Conservation (phyloP, 2,888 invertebrate genomes). For the Dryococelus australis region DNA sequence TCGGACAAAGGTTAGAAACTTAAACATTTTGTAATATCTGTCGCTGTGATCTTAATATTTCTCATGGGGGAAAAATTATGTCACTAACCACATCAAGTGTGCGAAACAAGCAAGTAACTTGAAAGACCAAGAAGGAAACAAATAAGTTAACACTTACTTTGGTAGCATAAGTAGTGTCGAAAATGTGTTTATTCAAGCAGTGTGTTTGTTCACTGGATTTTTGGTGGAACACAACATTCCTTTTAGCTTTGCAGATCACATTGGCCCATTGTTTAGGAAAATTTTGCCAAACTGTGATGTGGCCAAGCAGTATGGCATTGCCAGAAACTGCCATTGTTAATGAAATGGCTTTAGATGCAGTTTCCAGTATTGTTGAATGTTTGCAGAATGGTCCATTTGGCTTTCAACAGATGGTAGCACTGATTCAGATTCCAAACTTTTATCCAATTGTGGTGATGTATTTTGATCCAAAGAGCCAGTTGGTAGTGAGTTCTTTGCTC, state of each 20-base stretch:
- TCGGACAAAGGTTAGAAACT: neutral
- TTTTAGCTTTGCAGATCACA: neutral
- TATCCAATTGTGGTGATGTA: neutral
- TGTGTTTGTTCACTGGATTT: neutral
- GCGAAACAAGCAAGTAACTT: neutral
- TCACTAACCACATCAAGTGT: slow-evolving; percentile 1
- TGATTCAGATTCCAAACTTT: neutral
- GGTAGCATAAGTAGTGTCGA: neutral
- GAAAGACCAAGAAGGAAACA: neutral
- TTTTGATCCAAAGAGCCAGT: neutral
- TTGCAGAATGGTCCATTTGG: neutral
- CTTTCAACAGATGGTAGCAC: neutral
- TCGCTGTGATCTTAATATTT: neutral
- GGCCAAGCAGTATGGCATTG: neutral
- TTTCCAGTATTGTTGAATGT: neutral
- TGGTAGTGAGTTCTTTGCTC: no score
- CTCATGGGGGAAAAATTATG: neutral
- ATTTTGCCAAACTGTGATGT: neutral
- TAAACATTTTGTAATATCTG: neutral
- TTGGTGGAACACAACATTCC: neutral
- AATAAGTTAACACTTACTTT: neutral
- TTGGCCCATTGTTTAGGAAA: neutral
- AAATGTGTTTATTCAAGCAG: neutral
- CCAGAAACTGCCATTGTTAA: neutral
- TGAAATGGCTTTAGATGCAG: slow-evolving; percentile 9